These are phyloP conservation scores for Popillia japonica DNA, from an alignment of 1,140 invertebrate genomes.

Conservation along the genomic window DNA sequence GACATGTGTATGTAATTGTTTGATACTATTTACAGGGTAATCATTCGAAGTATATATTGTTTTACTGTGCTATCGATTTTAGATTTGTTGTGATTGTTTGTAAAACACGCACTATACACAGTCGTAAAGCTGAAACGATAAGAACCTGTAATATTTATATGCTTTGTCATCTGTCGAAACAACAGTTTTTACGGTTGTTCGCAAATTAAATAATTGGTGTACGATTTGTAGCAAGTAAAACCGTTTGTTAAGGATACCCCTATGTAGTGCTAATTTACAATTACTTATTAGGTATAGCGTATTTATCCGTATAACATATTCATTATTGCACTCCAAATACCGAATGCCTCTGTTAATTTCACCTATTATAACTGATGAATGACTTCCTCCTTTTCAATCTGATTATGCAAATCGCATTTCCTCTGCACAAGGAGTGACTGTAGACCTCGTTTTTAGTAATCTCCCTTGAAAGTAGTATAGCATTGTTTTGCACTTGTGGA, in stretches of 20 bases:
- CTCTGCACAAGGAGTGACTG: neutral
- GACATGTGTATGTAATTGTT: neutral
- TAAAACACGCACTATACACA: conserved; percentile 2
- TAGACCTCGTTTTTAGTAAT: too few species aligned
- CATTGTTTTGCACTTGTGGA: too few species aligned
- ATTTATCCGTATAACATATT: too few species aligned
- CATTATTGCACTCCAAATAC: too few species aligned
- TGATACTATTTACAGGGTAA: conserved; percentile 2
- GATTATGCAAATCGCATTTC: neutral
- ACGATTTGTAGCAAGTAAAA: neutral
- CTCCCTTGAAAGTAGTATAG: too few species aligned
- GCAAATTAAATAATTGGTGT: too few species aligned
- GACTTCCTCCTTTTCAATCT: conserved; percentile 8
- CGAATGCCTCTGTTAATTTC: too few species aligned
- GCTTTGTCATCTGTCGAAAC: too few species aligned
- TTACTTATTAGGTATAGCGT: too few species aligned
- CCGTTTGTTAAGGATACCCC: too few species aligned
- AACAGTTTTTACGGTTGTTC: too few species aligned
- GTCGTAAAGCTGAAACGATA: conserved; percentile 8
- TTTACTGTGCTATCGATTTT: conserved; percentile 18
- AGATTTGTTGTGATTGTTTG: conserved; percentile 28
- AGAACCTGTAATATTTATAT: neutral
- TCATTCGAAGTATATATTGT: neutral
- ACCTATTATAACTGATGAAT: neutral
- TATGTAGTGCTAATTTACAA: too few species aligned